Conservation (phyloP, 2,888 invertebrate genomes). For the Agrilus biguttatus region DNA sequence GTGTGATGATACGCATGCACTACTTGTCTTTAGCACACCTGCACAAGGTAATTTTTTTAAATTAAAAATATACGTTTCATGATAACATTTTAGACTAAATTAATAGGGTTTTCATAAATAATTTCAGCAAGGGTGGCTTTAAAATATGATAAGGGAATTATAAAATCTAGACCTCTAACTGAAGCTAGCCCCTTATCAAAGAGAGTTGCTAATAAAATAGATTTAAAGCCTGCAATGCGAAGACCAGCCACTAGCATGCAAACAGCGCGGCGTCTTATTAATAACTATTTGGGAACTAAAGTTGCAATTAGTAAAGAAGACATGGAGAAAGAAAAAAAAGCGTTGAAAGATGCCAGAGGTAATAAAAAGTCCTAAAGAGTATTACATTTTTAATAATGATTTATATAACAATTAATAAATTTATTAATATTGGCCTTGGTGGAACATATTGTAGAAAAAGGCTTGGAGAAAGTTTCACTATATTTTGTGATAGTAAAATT, state of each 20-base stretch:
- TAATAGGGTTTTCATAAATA: background rate
- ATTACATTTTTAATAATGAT: too few species aligned
- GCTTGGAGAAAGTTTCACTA: too few species aligned
- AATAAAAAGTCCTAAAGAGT: background rate
- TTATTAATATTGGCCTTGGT: too few species aligned
- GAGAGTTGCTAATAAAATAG: conserved; percentile 21
- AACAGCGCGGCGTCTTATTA: conserved; percentile 28
- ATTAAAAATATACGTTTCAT: background rate
- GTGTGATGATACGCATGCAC: conserved; percentile 30
- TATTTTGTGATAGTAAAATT: too few species aligned
- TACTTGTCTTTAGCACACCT: conserved; percentile 25
- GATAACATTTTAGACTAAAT: too few species aligned
- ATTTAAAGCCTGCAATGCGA: conserved; percentile 29
- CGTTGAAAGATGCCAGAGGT: conserved; percentile 27
- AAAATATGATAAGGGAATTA: conserved; percentile 21
- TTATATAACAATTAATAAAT: too few species aligned
- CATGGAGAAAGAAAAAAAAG: conserved; percentile 24
- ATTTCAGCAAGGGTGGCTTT: conserved; percentile 26
- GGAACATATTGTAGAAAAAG: too few species aligned
- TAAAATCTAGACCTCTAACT: conserved; percentile 28
- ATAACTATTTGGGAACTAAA: conserved; percentile 25
- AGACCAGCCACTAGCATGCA: conserved; percentile 27
- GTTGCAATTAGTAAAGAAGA: conserved; percentile 24
- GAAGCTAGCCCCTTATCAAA: conserved; percentile 21
- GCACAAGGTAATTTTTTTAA: conserved; percentile 21